Evolutionary conservation across 2,888 invertebrate genomes (phyloP).

Genomic region (Cephus runcator): DNA sequence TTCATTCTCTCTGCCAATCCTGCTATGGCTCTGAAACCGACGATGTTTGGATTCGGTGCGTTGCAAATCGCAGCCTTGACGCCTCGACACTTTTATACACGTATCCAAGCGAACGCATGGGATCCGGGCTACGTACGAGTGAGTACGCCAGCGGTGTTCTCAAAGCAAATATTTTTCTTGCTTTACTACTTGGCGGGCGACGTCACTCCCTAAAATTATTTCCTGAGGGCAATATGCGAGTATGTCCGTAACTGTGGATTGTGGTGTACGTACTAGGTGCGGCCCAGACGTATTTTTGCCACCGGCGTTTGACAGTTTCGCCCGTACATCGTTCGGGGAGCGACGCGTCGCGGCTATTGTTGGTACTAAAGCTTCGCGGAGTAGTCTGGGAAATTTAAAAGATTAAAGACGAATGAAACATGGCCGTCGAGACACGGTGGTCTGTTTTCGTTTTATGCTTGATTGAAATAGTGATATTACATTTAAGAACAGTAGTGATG

Average conservation of each 20-base stretch:
- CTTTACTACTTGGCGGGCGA: constrained; percentile 35
- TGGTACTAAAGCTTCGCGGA: background rate
- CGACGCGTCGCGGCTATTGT: background rate
- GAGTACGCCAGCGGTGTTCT: constrained; percentile 28
- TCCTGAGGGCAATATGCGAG: background rate
- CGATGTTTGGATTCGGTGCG: constrained; percentile 32
- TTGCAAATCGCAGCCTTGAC: constrained; percentile 37
- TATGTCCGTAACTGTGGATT: background rate
- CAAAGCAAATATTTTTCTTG: constrained; percentile 51
- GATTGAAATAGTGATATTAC: background rate
- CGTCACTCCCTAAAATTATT: constrained; percentile 2
- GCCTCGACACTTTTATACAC: constrained; percentile 39
- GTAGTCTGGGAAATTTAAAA: background rate
- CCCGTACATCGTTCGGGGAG: background rate
- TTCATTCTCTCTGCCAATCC: background rate
- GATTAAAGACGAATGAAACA: background rate
- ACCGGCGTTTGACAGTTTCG: background rate
- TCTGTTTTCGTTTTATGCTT: background rate
- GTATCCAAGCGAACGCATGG: constrained; percentile 6
- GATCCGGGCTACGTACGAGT: background rate
- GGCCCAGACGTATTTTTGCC: background rate
- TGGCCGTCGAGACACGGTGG: background rate
- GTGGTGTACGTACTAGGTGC: background rate
- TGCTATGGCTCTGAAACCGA: background rate
- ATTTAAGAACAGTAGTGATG: background rate